Evolutionary conservation across 35 echinoderm and acorn worm genomes (phyloP), one percentile per base, ranked within the genome.

Genomic region (Apostichopus japonicus): DNA sequence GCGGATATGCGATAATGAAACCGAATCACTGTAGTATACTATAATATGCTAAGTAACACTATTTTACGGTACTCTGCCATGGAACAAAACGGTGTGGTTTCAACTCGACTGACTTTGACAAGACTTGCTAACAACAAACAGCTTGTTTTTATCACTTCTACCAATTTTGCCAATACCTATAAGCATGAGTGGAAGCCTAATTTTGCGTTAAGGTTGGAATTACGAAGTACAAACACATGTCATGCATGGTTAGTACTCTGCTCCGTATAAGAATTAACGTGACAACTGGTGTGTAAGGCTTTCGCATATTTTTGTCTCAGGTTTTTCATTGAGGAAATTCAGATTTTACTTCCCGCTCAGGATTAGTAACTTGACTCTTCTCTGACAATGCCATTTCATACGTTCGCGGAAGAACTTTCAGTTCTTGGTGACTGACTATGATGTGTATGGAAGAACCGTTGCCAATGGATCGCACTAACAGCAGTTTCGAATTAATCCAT

Each of bases 221-320:
- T 75, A 75, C 71, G 71, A 75, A 75, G 71, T 23, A 75, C 71
- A 75, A 75, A 75, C 71, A 75, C 71, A 75, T 75, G 71, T 75
- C 17, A 19, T 21, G 17, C 71, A 19, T 75, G 71, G 71, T 19
- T 75, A 75, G 17, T 75, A 75, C 17, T 19, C n/a, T 19, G 16
- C 22, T 75, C 71, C 22, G 11, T 19, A 75, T n/a, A 7, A 24
- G 71, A 19, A 75, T 75, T 21, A 75, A 75, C 71, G 71, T 75
- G 71, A 23, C 71, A 19, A 75, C 11, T 75, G 71, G 71, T 75
- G 71, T 75, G 17, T 75, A 75, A 75, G 33, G 33, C 5, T 75
- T n/a, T 19, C 16, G 71, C 71, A 75, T 75, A 75, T 75, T 15
- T 67, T 75, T 23, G 71, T 75, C 71, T 75, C 71, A 21, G 0